Percentiles rank a stretch among this genome's conserved stretches.
These are phyloP conservation scores for Syrmaticus mikado DNA, from an alignment of 2,113 vertebrate species.

Conservation along the genomic window DNA sequence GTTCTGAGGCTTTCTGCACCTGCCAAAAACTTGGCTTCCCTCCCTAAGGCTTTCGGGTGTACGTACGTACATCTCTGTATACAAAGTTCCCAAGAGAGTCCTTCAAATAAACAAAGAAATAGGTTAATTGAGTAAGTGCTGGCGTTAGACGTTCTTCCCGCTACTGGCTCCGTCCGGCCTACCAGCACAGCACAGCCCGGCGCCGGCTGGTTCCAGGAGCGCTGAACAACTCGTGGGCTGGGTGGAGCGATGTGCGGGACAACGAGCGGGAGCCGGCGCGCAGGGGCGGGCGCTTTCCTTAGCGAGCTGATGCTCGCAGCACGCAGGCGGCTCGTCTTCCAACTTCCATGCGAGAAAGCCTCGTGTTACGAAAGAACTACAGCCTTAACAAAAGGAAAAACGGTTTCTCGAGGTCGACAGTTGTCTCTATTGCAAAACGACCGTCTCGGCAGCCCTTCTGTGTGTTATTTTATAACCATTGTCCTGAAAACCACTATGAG, in stretches of 20 bases:
- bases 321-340: not conserved
- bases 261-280: not conserved
- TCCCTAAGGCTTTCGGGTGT: not conserved
- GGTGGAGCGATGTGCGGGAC: not conserved
- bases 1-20: not conserved
- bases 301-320: not conserved
- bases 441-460: not conserved
- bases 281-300: not conserved
- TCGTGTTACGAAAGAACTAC: not conserved
- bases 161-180: not conserved
- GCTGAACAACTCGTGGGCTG: not conserved
- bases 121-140: not conserved
- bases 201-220: not conserved
- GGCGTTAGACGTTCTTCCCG: not conserved
- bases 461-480: constrained; percentile 71
- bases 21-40: not conserved
- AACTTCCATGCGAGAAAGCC: not conserved
- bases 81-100: not conserved
- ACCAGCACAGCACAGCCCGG: not conserved
- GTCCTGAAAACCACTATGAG: constrained; percentile 71
- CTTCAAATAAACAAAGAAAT: not conserved
- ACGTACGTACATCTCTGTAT: too few species aligned
- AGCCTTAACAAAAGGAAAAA: not conserved
- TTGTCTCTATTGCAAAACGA: constrained; percentile 50
- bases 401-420: not conserved